These are phyloP conservation scores for Nerophis lumbriciformis DNA, from an alignment of 2,113 vertebrate genomes.

Conservation along the genomic window DNA sequence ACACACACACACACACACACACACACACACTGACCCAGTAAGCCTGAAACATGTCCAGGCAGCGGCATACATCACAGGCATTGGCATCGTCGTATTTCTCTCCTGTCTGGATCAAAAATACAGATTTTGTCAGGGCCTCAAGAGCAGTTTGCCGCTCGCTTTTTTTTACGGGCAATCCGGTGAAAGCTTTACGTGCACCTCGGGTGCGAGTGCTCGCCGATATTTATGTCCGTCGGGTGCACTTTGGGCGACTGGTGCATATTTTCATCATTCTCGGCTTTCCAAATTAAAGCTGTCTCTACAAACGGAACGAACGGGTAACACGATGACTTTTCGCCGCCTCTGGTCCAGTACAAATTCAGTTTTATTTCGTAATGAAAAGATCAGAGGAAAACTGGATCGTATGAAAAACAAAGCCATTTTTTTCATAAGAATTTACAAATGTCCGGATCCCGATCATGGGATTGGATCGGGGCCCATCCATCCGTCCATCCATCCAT, in stretches of 20 bases:
- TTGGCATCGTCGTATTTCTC: constrained; percentile 18
- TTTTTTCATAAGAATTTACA: no score
- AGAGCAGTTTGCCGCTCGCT: neutral
- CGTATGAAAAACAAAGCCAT: no score
- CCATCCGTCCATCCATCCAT: no score
- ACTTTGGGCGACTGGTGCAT: constrained; percentile 3
- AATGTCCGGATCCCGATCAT: no score
- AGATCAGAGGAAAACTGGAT: no score
- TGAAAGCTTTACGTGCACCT: neutral
- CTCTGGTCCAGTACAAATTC: neutral
- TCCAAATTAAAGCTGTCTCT: constrained; percentile 23
- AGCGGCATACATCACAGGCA: constrained; percentile 3
- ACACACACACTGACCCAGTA: constrained; percentile 30
- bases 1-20: neutral
- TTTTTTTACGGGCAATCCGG: constrained; percentile 7
- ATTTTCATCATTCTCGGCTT: constrained; percentile 11
- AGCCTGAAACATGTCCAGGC: constrained; percentile 24
- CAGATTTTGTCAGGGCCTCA: constrained; percentile 11
- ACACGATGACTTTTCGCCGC: neutral
- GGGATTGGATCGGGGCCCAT: no score
- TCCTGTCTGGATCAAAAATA: constrained; percentile 8
- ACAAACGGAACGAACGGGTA: neutral
- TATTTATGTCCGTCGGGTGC: constrained; percentile 3
- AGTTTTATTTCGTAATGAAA: no score
- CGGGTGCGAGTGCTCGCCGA: constrained; percentile 6